Base-by-base conservation (phyloP, 2,113 vertebrate species). In the Ancistrus triradiatus region DNA sequence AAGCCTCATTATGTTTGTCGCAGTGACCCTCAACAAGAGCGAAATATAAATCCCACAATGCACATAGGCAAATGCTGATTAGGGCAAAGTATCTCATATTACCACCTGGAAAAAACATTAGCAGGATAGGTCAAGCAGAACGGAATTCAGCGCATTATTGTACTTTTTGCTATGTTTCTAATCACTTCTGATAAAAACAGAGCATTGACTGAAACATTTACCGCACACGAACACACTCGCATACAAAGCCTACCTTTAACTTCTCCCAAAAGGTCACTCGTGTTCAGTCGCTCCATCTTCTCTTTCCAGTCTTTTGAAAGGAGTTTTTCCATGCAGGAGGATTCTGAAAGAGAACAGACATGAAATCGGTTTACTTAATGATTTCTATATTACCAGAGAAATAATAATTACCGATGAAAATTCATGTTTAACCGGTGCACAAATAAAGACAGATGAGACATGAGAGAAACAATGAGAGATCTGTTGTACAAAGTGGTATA, bases 281-380 rank as follows among this genome's bases (percentile, higher is more conserved):
- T 92, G 84, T 97, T 97, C 74, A 98, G 85, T 84, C 95, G 89
- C 78, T 97, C 95, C 95, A 98, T 98, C 86, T 98, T 98, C 81
- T 98, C 95, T 75, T 98, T 98, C 95, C 95, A 98, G 79, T 98
- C 95, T 90, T 98, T 98, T 78, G 95, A 98, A 78, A 98, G 94
- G 73, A 98, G 90, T 69, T 91, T 97, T 84, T 98, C 95, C 91
- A 98, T 92, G 77, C 95, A 98, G 69, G 94, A 90, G 35, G 94
- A 91, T 78, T 98, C 95, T 98, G 72, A 75, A 74, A 70, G 1
- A 70, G 59, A 57, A 75, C 60, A 50, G 0, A 70, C 72, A 68
- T 67, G 57, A 44, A 70, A 2, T 17, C 24, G 22, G 15, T 33
- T 33, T 33, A 33, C 10, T 33, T 33, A 33, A 6, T 10, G 31